Percentiles rank a stretch among this genome's conserved stretches.
Evolutionary conservation across 2,888 invertebrate species (phyloP).

Genomic region (Rhagium mordax): DNA sequence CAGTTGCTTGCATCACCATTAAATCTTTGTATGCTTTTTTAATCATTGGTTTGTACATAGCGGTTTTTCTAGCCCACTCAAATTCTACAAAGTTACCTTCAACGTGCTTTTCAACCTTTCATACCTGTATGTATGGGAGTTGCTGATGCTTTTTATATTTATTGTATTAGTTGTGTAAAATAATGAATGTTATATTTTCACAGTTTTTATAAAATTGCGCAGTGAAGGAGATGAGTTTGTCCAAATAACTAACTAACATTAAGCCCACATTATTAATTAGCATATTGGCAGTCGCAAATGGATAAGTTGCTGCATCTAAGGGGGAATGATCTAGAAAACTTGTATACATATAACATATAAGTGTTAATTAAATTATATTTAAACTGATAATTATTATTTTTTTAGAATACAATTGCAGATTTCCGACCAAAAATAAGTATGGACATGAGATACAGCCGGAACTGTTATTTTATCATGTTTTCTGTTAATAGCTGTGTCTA

Average conservation of each 20-base stretch:
- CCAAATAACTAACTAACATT: neutral
- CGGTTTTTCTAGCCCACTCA: neutral
- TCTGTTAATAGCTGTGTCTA: conserved; percentile 37
- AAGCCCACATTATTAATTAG: conserved; percentile 15
- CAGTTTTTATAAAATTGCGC: neutral
- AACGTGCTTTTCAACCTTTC: neutral
- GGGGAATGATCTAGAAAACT: conserved; percentile 25
- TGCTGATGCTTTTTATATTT: neutral
- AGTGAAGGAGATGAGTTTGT: neutral
- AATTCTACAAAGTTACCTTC: too few relatives aligned
- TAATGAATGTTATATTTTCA: too few relatives aligned
- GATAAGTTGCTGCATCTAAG: conserved; percentile 14
- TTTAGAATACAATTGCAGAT: conserved; percentile 78
- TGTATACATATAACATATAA: conserved; percentile 21
- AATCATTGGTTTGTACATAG: neutral
- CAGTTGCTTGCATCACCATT: neutral
- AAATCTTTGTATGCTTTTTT: neutral
- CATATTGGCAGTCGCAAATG: conserved; percentile 6
- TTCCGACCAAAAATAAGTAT: conserved; percentile 76
- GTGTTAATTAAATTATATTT: conserved; percentile 30
- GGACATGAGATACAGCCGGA: conserved; percentile 60
- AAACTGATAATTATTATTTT: conserved; percentile 59
- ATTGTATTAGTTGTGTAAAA: too few relatives aligned
- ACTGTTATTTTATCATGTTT: conserved; percentile 39
- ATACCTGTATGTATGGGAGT: too few relatives aligned